A percentile compares a stretch with the other conserved stretches of the same genome.
These are phyloP conservation scores for Cricetomys ansorgei DNA, from an alignment of 2,113 vertebrate genomes.

Conservation along the genomic window DNA sequence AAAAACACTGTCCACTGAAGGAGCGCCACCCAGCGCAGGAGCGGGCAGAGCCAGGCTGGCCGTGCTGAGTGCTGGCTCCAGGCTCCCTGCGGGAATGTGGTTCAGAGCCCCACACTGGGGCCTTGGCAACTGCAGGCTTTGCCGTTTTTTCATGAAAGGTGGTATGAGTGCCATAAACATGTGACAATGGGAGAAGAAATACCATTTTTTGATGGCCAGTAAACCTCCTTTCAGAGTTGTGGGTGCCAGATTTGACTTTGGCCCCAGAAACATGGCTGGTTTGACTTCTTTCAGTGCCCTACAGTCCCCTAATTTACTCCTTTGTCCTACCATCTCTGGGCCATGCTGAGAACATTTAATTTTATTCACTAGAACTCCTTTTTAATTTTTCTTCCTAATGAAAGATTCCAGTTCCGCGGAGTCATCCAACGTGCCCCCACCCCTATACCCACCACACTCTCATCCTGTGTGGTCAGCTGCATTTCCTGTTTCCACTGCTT, in stretches of 20 bases:
- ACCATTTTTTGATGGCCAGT: not conserved
- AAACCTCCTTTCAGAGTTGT: not conserved
- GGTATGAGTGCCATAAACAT: not conserved
- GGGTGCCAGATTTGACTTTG: not conserved
- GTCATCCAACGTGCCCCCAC: not conserved
- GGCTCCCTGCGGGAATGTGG: rapidly evolving
- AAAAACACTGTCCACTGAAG: not conserved
- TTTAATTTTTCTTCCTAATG: not conserved
- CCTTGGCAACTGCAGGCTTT: not conserved
- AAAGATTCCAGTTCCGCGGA: not conserved
- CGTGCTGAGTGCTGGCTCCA: not conserved
- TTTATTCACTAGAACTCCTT: conserved; percentile 3
- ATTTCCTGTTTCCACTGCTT: too few relatives aligned
- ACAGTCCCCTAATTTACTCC: not conserved
- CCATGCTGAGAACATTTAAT: not conserved
- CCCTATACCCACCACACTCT: not conserved
- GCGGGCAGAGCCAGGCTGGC: rapidly evolving
- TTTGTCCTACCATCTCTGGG: not conserved
- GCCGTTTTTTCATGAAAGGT: not conserved
- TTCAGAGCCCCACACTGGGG: not conserved
- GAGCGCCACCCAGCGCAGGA: not conserved
- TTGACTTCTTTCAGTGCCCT: not conserved
- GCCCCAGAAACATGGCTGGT: not conserved
- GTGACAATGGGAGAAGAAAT: not conserved
- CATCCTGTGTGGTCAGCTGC: not conserved